Conservation (phyloP, 2,888 invertebrate species). For the Scrobipalpa atriplicella region DNA sequence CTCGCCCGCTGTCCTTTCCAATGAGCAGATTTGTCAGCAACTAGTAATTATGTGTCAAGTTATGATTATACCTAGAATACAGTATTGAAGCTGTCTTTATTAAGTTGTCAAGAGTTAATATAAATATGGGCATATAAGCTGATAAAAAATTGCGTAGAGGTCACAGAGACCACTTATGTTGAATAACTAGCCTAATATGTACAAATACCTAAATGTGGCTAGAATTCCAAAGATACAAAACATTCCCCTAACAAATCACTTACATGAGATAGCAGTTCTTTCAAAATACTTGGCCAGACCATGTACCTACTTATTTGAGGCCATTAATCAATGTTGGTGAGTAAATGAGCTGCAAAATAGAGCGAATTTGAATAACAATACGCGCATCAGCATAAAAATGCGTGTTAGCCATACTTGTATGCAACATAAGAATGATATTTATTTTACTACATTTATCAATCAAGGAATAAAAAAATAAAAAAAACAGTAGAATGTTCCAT, state of each 20-base stretch:
- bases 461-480: no score
- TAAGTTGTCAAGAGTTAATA: conserved; percentile 18
- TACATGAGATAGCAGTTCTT: background rate
- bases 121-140: background rate
- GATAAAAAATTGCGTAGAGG: background rate
- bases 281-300: conserved; percentile 3
- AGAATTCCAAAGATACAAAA: conserved; percentile 23
- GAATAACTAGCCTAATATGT: conserved; percentile 26
- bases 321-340: conserved; percentile 55
- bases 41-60: conserved; percentile 22
- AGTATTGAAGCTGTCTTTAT: conserved; percentile 5
- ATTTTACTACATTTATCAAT: no score
- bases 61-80: conserved; percentile 11
- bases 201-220: conserved; percentile 23
- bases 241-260: conserved; percentile 12
- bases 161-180: background rate
- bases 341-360: conserved; percentile 62
- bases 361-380: conserved; percentile 61
- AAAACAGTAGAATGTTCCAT: background rate
- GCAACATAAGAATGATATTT: no score
- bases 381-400: background rate
- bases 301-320: conserved; percentile 23
- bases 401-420: background rate
- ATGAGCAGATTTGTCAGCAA: conserved; percentile 21
- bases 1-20: conserved; percentile 15